Conservation (phyloP, 2,888 invertebrate species). For the Agrochola circellaris region DNA sequence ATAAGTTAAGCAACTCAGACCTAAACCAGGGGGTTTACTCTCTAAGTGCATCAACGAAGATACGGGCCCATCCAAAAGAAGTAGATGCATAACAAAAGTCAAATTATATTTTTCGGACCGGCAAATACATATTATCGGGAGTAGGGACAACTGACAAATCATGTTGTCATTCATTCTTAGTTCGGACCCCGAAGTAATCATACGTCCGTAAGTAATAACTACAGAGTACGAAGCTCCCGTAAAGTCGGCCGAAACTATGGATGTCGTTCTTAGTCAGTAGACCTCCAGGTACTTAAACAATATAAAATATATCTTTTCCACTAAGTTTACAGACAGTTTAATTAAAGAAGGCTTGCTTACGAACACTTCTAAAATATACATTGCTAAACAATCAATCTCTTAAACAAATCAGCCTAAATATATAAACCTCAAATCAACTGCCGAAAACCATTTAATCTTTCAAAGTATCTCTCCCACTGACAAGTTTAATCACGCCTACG, state of each 20-base stretch:
- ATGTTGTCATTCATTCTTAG: no score
- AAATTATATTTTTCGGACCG: no score
- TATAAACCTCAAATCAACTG: slow-evolving; percentile 48
- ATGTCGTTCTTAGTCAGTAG: no score
- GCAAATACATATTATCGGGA: no score
- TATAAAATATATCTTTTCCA: neutral
- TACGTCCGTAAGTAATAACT: no score
- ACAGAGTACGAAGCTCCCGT: no score
- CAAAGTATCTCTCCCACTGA: slow-evolving; percentile 45
- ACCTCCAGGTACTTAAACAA: neutral
- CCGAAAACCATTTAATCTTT: slow-evolving; percentile 55
- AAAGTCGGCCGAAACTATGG: no score
- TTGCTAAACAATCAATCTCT: slow-evolving; percentile 22
- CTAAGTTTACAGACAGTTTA: neutral
- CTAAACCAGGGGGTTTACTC: neutral
- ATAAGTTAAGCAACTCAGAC: neutral
- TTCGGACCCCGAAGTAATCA: no score
- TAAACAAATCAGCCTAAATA: slow-evolving; percentile 33
- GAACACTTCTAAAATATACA: neutral
- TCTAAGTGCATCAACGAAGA: no score
- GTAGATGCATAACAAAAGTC: no score
- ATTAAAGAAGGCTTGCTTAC: neutral
- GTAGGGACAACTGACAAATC: no score
- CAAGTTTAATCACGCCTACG: slow-evolving; percentile 52
- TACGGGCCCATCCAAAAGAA: no score